Percentiles rank a stretch among this genome's conserved stretches.
These are phyloP conservation scores for Drosophila dunni DNA, from an alignment of 1,140 invertebrate species.

Conservation along the genomic window DNA sequence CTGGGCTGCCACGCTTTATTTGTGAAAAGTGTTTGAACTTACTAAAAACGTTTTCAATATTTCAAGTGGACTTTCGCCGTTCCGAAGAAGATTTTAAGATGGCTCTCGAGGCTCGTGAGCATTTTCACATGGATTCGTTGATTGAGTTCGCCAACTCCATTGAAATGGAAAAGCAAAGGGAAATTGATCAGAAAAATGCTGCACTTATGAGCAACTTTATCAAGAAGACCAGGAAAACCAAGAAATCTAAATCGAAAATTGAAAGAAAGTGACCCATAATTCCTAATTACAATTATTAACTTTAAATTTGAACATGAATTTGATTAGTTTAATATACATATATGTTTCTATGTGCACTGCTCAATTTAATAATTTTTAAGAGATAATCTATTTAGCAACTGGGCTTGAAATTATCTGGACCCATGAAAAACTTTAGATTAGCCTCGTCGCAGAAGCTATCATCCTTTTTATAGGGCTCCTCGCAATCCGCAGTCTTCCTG, in stretches of 20 bases:
- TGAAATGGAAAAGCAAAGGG: conserved; percentile 28
- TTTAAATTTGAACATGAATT: conserved; percentile 12
- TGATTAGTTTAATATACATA: conserved; percentile 15
- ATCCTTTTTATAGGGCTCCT: background rate
- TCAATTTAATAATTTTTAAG: background rate
- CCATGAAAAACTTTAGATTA: background rate
- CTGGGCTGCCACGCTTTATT: conserved; percentile 34
- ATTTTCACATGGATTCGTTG: conserved; percentile 31
- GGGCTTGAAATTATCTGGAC: conserved; percentile 57
- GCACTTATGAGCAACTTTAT: conserved; percentile 25
- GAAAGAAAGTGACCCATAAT: conserved; percentile 4
- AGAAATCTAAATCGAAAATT: conserved; percentile 22
- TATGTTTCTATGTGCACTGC: background rate
- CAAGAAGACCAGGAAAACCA: conserved; percentile 19
- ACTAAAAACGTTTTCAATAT: conserved; percentile 33
- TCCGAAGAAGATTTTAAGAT: conserved; percentile 42
- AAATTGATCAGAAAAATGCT: conserved; percentile 30
- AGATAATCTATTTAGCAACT: conserved; percentile 33
- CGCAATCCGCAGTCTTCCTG: conserved; percentile 6
- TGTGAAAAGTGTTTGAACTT: conserved; percentile 40
- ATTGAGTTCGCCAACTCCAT: conserved; percentile 25
- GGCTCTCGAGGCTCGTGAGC: conserved; percentile 14
- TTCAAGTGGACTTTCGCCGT: conserved; percentile 43
- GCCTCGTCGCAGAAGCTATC: background rate
- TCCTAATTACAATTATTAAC: background rate